A percentile compares a stretch with the other conserved stretches of the same genome.
phyloP scores from a whole-genome alignment of 2,888 invertebrate species.

The Lochmaea crataegi region DNA sequence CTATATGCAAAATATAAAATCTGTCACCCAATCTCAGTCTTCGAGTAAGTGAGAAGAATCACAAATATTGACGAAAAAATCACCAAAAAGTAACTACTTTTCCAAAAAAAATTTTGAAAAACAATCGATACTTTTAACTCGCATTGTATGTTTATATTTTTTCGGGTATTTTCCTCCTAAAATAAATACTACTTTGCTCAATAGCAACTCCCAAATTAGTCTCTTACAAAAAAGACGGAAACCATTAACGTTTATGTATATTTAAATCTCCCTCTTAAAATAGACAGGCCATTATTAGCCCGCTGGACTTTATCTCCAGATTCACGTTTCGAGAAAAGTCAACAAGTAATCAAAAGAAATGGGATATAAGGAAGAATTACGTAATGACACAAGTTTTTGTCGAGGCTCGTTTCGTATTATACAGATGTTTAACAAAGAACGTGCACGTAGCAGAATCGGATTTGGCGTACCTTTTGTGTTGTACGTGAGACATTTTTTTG shows the following conservation, averaged over 20 bases:
- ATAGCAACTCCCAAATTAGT: too few relatives aligned
- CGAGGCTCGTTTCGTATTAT: slow-evolving; percentile 1
- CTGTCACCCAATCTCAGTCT: too few relatives aligned
- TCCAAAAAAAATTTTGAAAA: too few relatives aligned
- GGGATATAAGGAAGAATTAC: slow-evolving; percentile 10
- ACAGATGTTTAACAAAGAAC: slow-evolving; percentile 20
- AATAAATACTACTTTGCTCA: not conserved
- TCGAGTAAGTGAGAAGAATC: too few relatives aligned
- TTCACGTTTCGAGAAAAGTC: slow-evolving; percentile 2
- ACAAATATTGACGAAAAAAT: too few relatives aligned
- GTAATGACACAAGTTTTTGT: slow-evolving; percentile 24
- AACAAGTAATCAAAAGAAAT: not conserved
- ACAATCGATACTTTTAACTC: too few relatives aligned
- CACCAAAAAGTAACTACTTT: too few relatives aligned
- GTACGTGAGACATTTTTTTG: slow-evolving; percentile 3
- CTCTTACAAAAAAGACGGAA: not conserved
- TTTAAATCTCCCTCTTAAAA: not conserved
- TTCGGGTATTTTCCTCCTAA: not conserved
- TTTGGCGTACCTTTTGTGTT: not conserved
- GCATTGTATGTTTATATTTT: too few relatives aligned
- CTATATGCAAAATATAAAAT: too few relatives aligned
- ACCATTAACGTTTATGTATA: not conserved
- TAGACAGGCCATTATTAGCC: slow-evolving; percentile 14
- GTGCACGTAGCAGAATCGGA: slow-evolving; percentile 4
- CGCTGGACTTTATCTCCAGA: not conserved